Conservation (phyloP, 2,888 invertebrate species). For the Nomada ruficornis region DNA sequence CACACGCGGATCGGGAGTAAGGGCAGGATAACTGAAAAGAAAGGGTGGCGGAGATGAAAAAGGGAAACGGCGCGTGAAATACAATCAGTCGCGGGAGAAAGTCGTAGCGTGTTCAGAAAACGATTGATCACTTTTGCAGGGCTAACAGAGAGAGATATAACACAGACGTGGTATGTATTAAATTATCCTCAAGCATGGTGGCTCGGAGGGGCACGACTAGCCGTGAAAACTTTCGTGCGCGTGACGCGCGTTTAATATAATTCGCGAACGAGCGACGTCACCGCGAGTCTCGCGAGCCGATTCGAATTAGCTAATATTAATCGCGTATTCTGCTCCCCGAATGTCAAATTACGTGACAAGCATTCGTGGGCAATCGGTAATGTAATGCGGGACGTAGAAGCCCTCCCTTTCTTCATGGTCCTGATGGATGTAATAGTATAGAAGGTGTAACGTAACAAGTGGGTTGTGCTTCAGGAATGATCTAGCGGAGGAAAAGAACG, state of each 20-base stretch:
- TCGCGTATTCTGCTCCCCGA: slow-evolving; percentile 27
- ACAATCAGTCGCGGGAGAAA: slow-evolving; percentile 46
- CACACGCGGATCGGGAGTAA: slow-evolving; percentile 6
- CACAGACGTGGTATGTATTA: not conserved
- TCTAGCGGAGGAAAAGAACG: no score
- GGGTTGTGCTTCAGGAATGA: not conserved
- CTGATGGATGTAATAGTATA: not conserved
- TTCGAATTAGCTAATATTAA: slow-evolving; percentile 53
- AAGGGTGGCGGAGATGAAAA: slow-evolving; percentile 44
- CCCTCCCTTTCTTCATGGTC: not conserved
- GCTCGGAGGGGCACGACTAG: not conserved
- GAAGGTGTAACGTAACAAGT: no score
- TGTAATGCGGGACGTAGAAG: not conserved
- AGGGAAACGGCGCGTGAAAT: slow-evolving; percentile 63
- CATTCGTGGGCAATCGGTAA: slow-evolving; percentile 16
- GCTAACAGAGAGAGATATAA: not conserved
- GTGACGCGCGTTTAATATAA: slow-evolving; percentile 16
- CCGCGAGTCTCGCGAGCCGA: slow-evolving; percentile 49
- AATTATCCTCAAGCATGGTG: not conserved
- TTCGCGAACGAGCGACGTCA: slow-evolving; percentile 50
- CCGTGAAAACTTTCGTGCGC: slow-evolving; percentile 28
- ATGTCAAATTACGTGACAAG: slow-evolving; percentile 51
- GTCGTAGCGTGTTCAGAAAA: slow-evolving; percentile 23
- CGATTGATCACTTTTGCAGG: slow-evolving; percentile 27
- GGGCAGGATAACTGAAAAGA: not conserved